Percentiles rank a stretch among this genome's conserved stretches.
These are phyloP conservation scores for Apocrypta bakeri DNA, from an alignment of 1,140 invertebrate genomes.

Conservation along the genomic window DNA sequence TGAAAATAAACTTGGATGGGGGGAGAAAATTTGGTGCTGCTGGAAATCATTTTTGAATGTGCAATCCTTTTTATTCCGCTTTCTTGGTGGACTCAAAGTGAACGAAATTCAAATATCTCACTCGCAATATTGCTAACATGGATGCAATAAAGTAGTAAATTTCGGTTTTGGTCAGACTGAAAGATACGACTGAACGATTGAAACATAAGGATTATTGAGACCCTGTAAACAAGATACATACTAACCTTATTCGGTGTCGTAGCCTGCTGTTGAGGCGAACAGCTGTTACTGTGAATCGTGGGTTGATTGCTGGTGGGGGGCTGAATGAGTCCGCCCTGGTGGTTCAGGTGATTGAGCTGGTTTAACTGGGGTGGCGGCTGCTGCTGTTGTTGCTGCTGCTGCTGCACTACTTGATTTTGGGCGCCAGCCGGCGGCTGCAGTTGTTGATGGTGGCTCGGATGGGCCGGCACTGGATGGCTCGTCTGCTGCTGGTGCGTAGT, in stretches of 20 bases:
- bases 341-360: conserved; percentile 71
- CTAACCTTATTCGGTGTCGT: conserved; percentile 72
- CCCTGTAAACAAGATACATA: background rate
- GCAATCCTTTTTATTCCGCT: background rate
- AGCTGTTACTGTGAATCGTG: conserved; percentile 70
- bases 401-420: conserved; percentile 43
- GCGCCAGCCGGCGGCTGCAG: conserved; percentile 52
- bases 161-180: no score
- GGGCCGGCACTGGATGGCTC: conserved; percentile 67
- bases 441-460: conserved; percentile 67
- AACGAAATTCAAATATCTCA: background rate
- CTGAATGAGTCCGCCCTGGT: conserved; percentile 67
- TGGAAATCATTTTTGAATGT: background rate
- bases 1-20: background rate
- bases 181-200: no score
- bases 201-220: no score
- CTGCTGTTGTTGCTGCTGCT: no score
- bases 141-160: no score
- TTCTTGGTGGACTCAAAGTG: background rate
- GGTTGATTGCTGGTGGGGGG: conserved; percentile 67
- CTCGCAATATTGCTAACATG: background rate
- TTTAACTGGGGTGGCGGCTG: conserved; percentile 60
- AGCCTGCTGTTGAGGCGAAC: conserved; percentile 72
- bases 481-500: conserved; percentile 71
- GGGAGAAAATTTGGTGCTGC: background rate